Percentiles rank a stretch among this genome's conserved stretches.
These are phyloP conservation scores for Cephalopholis sonnerati DNA, from an alignment of 2,113 vertebrate genomes.

Conservation along the genomic window DNA sequence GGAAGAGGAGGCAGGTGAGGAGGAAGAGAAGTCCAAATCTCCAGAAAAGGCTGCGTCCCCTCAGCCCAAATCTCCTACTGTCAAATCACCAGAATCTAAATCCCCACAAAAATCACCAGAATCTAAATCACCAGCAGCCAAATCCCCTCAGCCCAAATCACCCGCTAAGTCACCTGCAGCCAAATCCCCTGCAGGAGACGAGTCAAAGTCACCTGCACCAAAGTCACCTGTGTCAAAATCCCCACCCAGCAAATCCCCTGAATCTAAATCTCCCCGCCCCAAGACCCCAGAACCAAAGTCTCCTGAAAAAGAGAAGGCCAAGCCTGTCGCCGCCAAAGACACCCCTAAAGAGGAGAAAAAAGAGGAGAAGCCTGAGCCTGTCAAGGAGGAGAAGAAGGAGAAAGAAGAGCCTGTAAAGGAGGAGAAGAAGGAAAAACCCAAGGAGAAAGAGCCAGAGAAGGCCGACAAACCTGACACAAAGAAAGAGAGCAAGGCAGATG, in stretches of 20 bases:
- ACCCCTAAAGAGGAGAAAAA: conserved; percentile 70
- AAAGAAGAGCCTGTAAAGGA: conserved; percentile 60
- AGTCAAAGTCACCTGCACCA: conserved; percentile 46
- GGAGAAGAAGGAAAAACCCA: conserved; percentile 68
- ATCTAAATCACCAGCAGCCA: conserved; percentile 76
- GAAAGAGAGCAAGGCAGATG: conserved; percentile 66
- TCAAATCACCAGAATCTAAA: conserved; percentile 73
- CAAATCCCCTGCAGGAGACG: conserved; percentile 44
- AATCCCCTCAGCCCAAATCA: conserved; percentile 46
- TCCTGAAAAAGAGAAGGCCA: conserved; percentile 71
- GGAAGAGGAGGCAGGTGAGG: conserved; percentile 50
- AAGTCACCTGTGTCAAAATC: conserved; percentile 76
- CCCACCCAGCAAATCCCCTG: conserved; percentile 73
- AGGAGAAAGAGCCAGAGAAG: conserved; percentile 78
- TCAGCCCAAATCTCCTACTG: conserved; percentile 64
- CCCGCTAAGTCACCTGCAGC: conserved; percentile 41
- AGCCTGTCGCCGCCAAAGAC: conserved; percentile 59
- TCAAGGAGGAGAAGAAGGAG: conserved; percentile 64
- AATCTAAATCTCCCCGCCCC: conserved; percentile 56
- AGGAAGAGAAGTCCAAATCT: conserved; percentile 60
- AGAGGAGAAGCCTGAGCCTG: conserved; percentile 57
- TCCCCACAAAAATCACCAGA: conserved; percentile 70
- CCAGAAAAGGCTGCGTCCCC: conserved; percentile 14
- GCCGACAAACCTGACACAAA: conserved; percentile 71
- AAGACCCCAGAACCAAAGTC: conserved; percentile 81